Base-by-base conservation (phyloP, 2,113 vertebrate species). In the Haliaeetus leucogaster region DNA sequence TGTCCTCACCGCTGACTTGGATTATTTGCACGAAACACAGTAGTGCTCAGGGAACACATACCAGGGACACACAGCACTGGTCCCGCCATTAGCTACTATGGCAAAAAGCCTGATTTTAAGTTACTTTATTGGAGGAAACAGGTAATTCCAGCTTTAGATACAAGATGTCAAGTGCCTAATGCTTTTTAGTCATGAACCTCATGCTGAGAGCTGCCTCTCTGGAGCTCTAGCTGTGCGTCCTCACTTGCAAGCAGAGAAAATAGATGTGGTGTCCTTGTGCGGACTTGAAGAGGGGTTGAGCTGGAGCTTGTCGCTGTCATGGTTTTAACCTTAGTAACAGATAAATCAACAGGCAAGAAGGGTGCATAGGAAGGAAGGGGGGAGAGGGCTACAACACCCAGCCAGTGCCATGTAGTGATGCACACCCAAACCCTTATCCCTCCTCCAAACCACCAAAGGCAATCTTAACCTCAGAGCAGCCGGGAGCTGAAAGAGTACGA, bases 1-100 rank as follows among this genome's bases (percentile, higher is more conserved):
- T 7, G 9, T 55, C 45, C 45, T 71, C n/a, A 21, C 47, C 1
- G 0, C n/a, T 38, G 47, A 30, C 47, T 13, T 2, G 12, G 30
- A 21, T 21, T 53, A 65, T 48, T 66, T 42, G 18, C 38, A 42
- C 6, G 5, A 53, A 50, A 55, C 0, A 2, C 19, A 38, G 36
- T 40, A 25, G 4, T 22, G 36, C 47, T 56, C 9, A 15, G n/a
- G n/a, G 45, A 71, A 43, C 22, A 17, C 1, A 1, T 17, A 30
- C 7, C 1, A 1, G 13, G 43, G n/a, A 29, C 11, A 34, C 1
- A 1, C 18, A 50, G 42, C 1, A 1, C 53, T 58, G 29, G 29
- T 56, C 66, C 21, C 48, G 48, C 34, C 52, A 27, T 30, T 10
- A 73, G 10, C 77, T 82, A 47, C 32, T 21, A 8, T 22, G 48